Evolutionary conservation across 2,888 invertebrate genomes (phyloP), one percentile per base, ranked within the genome.

Genomic region (Aricia artaxerxes): DNA sequence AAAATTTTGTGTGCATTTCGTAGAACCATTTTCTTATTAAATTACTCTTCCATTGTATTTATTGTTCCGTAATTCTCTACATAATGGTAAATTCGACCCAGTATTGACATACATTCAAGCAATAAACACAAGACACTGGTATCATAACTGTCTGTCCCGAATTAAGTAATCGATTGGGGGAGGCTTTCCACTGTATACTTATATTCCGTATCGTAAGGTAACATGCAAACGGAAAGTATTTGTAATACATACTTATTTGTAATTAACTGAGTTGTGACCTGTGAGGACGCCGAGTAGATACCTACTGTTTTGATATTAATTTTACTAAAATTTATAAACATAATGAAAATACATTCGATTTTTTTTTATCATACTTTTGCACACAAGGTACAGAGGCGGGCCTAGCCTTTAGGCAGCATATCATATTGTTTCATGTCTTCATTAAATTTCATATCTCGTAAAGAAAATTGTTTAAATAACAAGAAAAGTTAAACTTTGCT

Each of bases 161-260:
- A 69, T 69, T 69, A 69, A 16, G 69, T 69, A 69, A 69, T 69
- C 69, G 69, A 69, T 69, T 38, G 38, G 35, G 31, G 69, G 69
- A 35, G 13, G 35, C 4, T 69, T 69, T 35, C 5, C 1, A 11
- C 4, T 69, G 24, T 24, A 24, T 24, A 24, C 24, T 24, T 24
- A 35, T 61, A 61, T 69, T 35, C 9, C 31, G 69, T 69, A 64
- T 24, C 11, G 64, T 5, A 69, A 69, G 69, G 69, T 69, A 69
- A 35, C 69, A 69, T 69, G 35, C 69, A 69, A 35, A 69, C 11
- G 11, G 69, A 11, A 1, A 35, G 4, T 61, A 24, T 11, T 69
- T 69, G 4, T 24, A 64, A 64, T 64, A 16, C 31, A 64, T 64
- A 16, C 31, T 69, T 35, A 16, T 13, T 69, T 5, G 69, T 4